Evolutionary conservation across 2,113 vertebrate genomes (phyloP).

Genomic region (Cheilinus undulatus): DNA sequence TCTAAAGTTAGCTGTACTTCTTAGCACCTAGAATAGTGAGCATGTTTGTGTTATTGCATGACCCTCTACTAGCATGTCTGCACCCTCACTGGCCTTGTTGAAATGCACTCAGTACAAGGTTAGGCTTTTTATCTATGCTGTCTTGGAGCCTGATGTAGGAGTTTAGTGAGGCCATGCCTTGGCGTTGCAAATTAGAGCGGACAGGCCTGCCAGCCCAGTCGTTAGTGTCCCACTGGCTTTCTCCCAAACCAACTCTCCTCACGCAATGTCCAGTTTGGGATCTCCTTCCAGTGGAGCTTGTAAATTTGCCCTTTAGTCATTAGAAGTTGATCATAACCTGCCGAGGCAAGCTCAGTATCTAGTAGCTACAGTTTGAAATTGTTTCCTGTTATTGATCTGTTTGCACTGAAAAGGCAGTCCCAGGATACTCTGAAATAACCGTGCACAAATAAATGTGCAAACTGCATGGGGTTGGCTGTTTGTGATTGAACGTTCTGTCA

Average conservation of each 20-base stretch:
- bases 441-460: background rate
- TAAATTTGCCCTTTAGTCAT: slow-evolving; percentile 8
- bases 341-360: background rate
- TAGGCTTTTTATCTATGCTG: slow-evolving; percentile 14
- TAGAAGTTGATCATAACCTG: background rate
- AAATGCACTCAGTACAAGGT: background rate
- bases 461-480: background rate
- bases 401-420: background rate
- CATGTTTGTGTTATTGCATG: slow-evolving; percentile 7
- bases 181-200: slow-evolving; percentile 24
- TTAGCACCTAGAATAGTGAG: slow-evolving; percentile 24
- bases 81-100: background rate
- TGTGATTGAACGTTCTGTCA: background rate
- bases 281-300: slow-evolving; percentile 27
- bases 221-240: slow-evolving; percentile 45
- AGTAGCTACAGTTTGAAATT: too few relatives aligned
- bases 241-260: slow-evolving; percentile 35
- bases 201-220: background rate
- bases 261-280: slow-evolving; percentile 41
- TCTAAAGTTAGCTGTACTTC: slow-evolving; percentile 52
- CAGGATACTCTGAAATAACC: background rate
- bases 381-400: background rate
- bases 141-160: slow-evolving; percentile 3
- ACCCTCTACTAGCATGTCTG: background rate
- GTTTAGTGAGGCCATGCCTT: slow-evolving; percentile 22